A percentile compares a stretch with the other conserved stretches of the same genome.
Evolutionary conservation across 2,113 vertebrate species (phyloP).

Genomic region (Camelus bactrianus): DNA sequence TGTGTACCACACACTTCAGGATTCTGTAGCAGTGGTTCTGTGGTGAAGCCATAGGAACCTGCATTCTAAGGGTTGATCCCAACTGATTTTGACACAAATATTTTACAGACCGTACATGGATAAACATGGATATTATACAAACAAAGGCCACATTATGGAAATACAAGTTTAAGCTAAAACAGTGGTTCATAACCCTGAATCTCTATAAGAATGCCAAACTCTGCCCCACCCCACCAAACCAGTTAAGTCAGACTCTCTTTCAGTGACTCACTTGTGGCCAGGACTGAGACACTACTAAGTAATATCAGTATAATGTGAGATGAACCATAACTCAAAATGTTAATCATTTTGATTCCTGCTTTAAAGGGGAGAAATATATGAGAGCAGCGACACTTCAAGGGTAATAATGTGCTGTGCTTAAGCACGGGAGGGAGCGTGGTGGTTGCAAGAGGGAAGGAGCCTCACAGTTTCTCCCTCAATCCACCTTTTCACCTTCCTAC

Average conservation of each 20-base stretch:
- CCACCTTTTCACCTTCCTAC: neutral
- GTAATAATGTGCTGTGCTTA: neutral
- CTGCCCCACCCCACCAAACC: slow-evolving; percentile 27
- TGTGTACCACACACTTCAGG: neutral
- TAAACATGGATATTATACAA: neutral
- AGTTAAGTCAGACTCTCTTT: neutral
- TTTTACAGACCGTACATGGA: neutral
- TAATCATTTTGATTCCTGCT: neutral
- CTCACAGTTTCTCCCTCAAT: neutral
- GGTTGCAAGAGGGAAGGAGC: neutral
- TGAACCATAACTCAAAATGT: neutral
- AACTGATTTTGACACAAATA: neutral
- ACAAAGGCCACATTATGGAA: neutral
- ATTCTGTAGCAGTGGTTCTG: neutral
- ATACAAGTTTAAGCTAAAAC: neutral
- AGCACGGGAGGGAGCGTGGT: neutral
- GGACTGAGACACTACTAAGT: neutral
- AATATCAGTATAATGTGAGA: neutral
- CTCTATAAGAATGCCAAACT: neutral
- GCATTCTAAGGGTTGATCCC: neutral
- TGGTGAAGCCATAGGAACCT: neutral
- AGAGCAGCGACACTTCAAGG: neutral
- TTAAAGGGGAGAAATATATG: neutral
- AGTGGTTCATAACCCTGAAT: neutral
- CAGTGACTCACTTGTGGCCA: neutral